A percentile compares a stretch with the other conserved stretches of the same genome.
These are phyloP conservation scores for Lepidochrysops patricia DNA, from an alignment of 2,888 invertebrate species.

Conservation along the genomic window DNA sequence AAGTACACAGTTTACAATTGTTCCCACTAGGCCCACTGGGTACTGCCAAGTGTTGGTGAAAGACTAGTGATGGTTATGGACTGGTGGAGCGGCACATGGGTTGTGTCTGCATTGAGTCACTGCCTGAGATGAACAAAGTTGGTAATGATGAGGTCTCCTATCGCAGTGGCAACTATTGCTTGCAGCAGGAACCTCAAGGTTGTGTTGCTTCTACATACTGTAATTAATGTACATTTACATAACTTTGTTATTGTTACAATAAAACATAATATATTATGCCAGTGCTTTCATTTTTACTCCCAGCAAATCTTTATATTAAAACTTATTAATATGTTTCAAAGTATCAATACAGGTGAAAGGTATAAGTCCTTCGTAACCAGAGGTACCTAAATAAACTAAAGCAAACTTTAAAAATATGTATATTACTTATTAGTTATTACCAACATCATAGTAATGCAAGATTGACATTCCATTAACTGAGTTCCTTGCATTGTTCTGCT, in stretches of 20 bases:
- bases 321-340: too few relatives aligned
- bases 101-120: not conserved
- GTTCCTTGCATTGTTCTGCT: not conserved
- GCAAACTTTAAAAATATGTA: not conserved
- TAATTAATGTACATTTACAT: constrained; percentile 69
- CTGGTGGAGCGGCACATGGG: not conserved
- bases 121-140: not conserved
- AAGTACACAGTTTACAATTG: too few relatives aligned
- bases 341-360: too few relatives aligned
- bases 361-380: too few relatives aligned
- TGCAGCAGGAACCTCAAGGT: not conserved
- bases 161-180: not conserved
- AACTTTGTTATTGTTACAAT: constrained; percentile 69
- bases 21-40: too few relatives aligned
- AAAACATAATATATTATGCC: constrained; percentile 37
- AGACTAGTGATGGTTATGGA: not conserved
- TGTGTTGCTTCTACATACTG: constrained; percentile 53
- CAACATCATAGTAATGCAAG: not conserved
- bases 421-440: not conserved
- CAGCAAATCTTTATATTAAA: too few relatives aligned
- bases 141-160: not conserved
- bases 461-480: not conserved
- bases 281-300: not conserved
- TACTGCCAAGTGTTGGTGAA: not conserved
- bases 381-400: too few relatives aligned